phyloP scores from a whole-genome alignment of 2,888 invertebrate species.

The Eupithecia vulgata region DNA sequence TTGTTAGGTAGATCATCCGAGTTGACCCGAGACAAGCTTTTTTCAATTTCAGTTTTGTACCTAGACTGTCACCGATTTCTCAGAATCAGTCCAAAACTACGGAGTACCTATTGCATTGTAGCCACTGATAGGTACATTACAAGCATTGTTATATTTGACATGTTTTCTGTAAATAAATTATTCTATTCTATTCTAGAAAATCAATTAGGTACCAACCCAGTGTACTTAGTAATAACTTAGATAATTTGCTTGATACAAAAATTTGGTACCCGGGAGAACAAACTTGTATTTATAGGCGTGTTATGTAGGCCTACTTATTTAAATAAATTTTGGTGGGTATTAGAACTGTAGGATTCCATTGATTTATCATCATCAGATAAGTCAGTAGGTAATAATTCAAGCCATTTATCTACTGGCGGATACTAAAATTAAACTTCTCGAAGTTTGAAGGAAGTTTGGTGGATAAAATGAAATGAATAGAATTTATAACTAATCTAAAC shows the following conservation, averaged over 20 bases:
- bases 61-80: too few species aligned
- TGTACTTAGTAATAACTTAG: background rate
- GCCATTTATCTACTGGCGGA: slow-evolving; percentile 18
- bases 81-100: too few species aligned
- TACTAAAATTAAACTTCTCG: slow-evolving; percentile 19
- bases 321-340: slow-evolving; percentile 26
- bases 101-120: too few species aligned
- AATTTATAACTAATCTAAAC: slow-evolving; percentile 5
- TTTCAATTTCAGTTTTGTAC: background rate
- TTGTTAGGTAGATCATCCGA: background rate
- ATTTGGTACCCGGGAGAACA: background rate
- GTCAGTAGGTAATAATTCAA: slow-evolving; percentile 30
- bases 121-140: too few species aligned
- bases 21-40: too few species aligned
- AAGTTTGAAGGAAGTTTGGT: slow-evolving; percentile 6
- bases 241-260: background rate
- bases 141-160: too few species aligned
- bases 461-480: slow-evolving; percentile 6
- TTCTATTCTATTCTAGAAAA: too few species aligned
- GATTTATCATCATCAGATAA: slow-evolving; percentile 40
- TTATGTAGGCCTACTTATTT: too few species aligned
- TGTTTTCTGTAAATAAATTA: too few species aligned
- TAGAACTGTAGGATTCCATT: slow-evolving; percentile 12
- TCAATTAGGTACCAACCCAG: background rate
- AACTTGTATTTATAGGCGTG: background rate